Evolutionary conservation across 2,113 vertebrate species (phyloP), one percentile per base, ranked within the genome.

Genomic region (Hassar affinis): DNA sequence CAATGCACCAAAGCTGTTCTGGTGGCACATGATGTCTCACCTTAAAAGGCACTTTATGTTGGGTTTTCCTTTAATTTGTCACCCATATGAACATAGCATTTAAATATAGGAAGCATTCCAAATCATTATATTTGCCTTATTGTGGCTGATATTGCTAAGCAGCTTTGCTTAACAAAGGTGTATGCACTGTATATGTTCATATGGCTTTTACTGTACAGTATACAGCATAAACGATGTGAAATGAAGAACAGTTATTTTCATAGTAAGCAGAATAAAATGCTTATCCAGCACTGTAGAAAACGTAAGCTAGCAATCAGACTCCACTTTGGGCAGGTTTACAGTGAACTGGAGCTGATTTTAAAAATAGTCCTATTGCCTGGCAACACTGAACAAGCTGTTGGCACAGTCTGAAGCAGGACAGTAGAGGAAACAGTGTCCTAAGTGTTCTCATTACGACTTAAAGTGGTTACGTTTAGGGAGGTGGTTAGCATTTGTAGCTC

Each of bases 341-440:
- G 47, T 75, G n/a, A 74, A 74, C 47, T 51, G 71, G n/a, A 51
- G 45, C 45, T 30, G 71, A 33, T 51, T 52, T 75, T 75, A 75
- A 75, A 75, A 75, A 75, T 52, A 75, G 71, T 47, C 47, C 25
- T 9, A 75, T 20, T 75, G 47, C 72, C 72, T 52, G 72, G 72
- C 72, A 75, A 52, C 47, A 75, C 72, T 10, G 17, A 10, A 30
- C 47, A 52, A 52, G 27, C 33, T 75, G n/a, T 52, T 75, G 72
- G 72, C 72, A 52, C 47, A 30, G 72, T 52, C 1, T 33, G 7
- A 52, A 52, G 72, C n/a, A 75, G 72, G 47, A 20, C 47, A 30
- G 47, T 75, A 51, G 27, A 52, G 27, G 3, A 72, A 72, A 17
- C 45, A 2, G 69, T 27, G 38, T 71, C 38, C 68, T 14, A 49